Evolutionary conservation across 2,888 invertebrate species (phyloP).

Genomic region (Eulithis testata): DNA sequence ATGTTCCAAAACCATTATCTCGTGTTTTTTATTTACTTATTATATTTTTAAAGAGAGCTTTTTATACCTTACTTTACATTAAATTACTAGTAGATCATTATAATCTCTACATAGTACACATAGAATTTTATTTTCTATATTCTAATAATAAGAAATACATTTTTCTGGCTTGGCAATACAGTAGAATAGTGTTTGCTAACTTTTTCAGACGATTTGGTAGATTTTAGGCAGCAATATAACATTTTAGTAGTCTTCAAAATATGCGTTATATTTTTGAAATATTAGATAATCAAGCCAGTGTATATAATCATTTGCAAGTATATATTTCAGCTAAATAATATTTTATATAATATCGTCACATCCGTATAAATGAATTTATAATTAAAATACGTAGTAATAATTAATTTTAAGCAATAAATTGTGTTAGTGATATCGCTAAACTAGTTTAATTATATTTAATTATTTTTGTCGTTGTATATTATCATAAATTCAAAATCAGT

Average conservation of each 20-base stretch:
- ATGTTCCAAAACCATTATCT: neutral
- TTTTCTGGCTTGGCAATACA: constrained; percentile 12
- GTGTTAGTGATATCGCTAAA: constrained; percentile 73
- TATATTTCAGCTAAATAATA: constrained; percentile 28
- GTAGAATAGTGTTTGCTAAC: constrained; percentile 8
- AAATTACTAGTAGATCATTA: constrained; percentile 4
- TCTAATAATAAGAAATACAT: neutral
- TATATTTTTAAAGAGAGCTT: constrained; percentile 19
- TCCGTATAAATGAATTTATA: constrained; percentile 79
- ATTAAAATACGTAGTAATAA: constrained; percentile 61
- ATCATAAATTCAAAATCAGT: constrained; percentile 24
- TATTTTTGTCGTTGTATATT: constrained; percentile 31
- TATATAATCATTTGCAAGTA: constrained; percentile 14
- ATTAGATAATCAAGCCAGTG: constrained; percentile 9
- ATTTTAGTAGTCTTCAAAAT: neutral
- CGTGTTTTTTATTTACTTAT: constrained; percentile 13
- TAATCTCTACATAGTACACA: neutral
- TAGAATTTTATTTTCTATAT: neutral
- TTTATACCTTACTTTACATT: constrained; percentile 20
- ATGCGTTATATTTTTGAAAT: neutral
- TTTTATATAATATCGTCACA: constrained; percentile 43
- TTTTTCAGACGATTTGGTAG: constrained; percentile 17
- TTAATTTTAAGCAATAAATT: constrained; percentile 72
- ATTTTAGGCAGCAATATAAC: neutral
- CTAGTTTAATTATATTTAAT: constrained; percentile 29